Conservation (phyloP, 2,113 vertebrate species). For the Athene noctua region DNA sequence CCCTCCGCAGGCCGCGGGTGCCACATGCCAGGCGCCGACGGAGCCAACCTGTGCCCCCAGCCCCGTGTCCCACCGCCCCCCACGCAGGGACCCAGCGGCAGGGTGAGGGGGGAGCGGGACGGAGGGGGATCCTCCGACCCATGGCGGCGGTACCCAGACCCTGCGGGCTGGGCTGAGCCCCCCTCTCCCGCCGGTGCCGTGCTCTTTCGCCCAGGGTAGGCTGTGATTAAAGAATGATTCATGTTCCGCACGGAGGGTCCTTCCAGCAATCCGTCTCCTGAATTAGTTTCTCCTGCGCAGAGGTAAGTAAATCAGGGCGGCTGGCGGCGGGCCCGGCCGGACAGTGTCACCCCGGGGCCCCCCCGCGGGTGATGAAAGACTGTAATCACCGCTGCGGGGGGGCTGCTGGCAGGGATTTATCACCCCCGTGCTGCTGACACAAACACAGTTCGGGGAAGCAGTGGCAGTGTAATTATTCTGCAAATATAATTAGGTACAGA, state of each 20-base stretch:
- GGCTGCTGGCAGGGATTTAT: constrained; percentile 66
- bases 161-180: not conserved
- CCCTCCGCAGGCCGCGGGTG: fast-evolving
- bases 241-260: constrained; percentile 69
- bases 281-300: constrained; percentile 73
- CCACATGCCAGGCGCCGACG: fast-evolving
- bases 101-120: fast-evolving
- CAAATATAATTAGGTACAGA: constrained; percentile 71
- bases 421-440: constrained; percentile 50
- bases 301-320: constrained; percentile 80
- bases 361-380: constrained; percentile 66
- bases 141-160: fast-evolving
- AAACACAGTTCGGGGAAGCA: constrained; percentile 11
- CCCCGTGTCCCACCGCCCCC: not conserved
- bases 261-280: constrained; percentile 77
- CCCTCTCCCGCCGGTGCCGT: fast-evolving
- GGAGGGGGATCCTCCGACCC: not conserved
- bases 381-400: constrained; percentile 58
- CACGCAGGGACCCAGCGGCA: fast-evolving
- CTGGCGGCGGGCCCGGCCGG: constrained; percentile 68
- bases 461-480: constrained; percentile 60
- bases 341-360: constrained; percentile 69
- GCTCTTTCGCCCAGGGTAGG: constrained; percentile 53
- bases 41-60: not conserved
- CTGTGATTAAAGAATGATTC: constrained; percentile 89